These are phyloP conservation scores for Pseudococcus longispinus DNA, from an alignment of 2,888 invertebrate genomes.

Conservation along the genomic window DNA sequence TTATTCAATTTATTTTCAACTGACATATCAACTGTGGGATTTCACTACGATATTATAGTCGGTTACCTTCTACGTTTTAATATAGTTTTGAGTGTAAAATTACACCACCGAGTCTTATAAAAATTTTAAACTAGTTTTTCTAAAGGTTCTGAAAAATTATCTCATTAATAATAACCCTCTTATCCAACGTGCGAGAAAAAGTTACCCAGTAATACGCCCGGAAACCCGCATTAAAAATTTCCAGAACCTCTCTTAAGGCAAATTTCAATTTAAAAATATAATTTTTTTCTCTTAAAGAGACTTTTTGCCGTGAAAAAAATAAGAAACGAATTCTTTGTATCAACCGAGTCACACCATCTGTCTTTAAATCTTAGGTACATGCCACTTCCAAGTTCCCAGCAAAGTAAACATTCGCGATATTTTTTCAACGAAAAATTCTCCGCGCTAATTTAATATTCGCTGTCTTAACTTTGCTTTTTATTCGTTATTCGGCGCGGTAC, in stretches of 20 bases:
- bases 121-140: no score
- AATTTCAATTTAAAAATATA: conserved; percentile 2
- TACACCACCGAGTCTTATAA: background rate
- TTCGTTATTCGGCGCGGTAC: background rate
- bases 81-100: background rate
- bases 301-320: background rate
- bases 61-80: background rate
- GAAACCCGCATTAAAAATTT: background rate
- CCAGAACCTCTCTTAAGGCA: background rate
- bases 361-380: background rate
- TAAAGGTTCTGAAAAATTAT: background rate
- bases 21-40: background rate
- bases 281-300: background rate
- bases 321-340: background rate
- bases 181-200: background rate
- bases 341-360: background rate
- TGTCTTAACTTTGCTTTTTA: background rate
- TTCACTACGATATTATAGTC: background rate
- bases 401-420: background rate
- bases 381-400: background rate
- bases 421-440: background rate
- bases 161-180: background rate
- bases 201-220: background rate
- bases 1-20: background rate
- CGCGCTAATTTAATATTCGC: conserved; percentile 1